Evolutionary conservation across 2,113 vertebrate species (phyloP).

Genomic region (Rhizomys pruinosus): DNA sequence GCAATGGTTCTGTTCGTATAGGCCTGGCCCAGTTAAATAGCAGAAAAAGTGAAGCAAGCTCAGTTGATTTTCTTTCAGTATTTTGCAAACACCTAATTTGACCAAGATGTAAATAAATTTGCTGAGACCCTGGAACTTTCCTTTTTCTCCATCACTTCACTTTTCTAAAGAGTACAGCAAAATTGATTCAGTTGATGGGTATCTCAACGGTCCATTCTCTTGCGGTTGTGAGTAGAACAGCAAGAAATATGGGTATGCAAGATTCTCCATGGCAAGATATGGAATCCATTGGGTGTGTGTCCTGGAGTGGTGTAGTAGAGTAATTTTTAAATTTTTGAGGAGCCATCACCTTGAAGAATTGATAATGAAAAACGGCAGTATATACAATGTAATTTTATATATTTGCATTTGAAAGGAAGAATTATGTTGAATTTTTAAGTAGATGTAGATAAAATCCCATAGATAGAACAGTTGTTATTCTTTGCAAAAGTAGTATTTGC

Average conservation of each 20-base stretch:
- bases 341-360: background rate
- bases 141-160: background rate
- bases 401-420: constrained; percentile 22
- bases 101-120: constrained; percentile 7
- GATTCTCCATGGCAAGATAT: background rate
- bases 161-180: constrained; percentile 14
- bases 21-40: background rate
- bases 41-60: background rate
- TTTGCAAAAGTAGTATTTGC: background rate
- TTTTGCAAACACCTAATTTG: constrained; percentile 49
- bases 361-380: background rate
- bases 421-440: background rate
- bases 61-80: constrained; percentile 22
- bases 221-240: background rate
- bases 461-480: background rate
- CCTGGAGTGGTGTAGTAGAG: too few species aligned
- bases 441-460: background rate
- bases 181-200: background rate
- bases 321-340: background rate
- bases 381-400: background rate
- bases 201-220: background rate
- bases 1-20: background rate
- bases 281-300: background rate
- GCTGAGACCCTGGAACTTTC: background rate
- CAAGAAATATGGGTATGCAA: background rate